phyloP scores from a whole-genome alignment of 2,888 invertebrate species.

The Muschampia plurimacula region DNA sequence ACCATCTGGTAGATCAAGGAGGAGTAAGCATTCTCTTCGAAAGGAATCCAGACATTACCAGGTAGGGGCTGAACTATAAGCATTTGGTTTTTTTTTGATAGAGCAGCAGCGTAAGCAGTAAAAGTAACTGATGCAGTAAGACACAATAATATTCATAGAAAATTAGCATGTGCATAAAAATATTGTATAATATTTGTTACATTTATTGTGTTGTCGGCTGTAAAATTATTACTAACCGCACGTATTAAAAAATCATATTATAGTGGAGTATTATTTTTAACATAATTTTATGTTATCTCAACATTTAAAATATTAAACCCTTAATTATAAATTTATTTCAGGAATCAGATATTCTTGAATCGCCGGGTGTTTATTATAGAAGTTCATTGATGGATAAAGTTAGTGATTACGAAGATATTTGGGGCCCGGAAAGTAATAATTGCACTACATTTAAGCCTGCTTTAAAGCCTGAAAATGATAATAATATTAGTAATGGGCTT shows the following conservation, averaged over 20 bases:
- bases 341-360: slow-evolving; percentile 94
- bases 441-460: slow-evolving; percentile 79
- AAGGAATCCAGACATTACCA: slow-evolving; percentile 91
- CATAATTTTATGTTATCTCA: background rate
- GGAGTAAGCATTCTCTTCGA: slow-evolving; percentile 85
- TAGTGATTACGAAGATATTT: slow-evolving; percentile 98
- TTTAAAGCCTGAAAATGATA: slow-evolving; percentile 70
- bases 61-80: slow-evolving; percentile 65
- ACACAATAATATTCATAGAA: slow-evolving; percentile 10
- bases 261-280: background rate
- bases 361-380: slow-evolving; percentile 92
- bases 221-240: slow-evolving; percentile 63
- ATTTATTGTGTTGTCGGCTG: slow-evolving; percentile 46
- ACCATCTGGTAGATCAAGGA: slow-evolving; percentile 84
- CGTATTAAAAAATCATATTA: slow-evolving; percentile 44
- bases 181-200: slow-evolving; percentile 13
- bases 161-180: slow-evolving; percentile 35
- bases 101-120: slow-evolving; percentile 20
- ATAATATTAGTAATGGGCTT: slow-evolving; percentile 76
- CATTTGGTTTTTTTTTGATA: slow-evolving; percentile 7
- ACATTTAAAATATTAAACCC: background rate
- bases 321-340: slow-evolving; percentile 58
- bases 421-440: slow-evolving; percentile 89
- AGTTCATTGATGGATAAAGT: slow-evolving; percentile 96
- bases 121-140: slow-evolving; percentile 11